These are phyloP conservation scores for Agrotis ipsilon DNA, from an alignment of 2,888 invertebrate species.

Conservation along the genomic window DNA sequence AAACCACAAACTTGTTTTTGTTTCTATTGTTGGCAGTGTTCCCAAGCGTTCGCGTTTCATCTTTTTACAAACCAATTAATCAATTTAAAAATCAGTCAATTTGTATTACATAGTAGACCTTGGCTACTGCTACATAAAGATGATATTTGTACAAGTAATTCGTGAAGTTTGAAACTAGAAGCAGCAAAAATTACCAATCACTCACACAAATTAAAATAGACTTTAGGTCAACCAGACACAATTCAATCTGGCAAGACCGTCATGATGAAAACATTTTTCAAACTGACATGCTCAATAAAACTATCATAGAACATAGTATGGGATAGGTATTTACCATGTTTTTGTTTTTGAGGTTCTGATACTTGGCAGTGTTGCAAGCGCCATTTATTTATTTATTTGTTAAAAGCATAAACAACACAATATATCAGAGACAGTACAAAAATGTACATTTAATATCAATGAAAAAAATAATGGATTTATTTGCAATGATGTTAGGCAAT, in stretches of 20 bases:
- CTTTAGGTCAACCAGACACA: neutral
- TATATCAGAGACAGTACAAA: too few relatives aligned
- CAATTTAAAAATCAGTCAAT: conserved; percentile 8
- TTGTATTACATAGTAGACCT: neutral
- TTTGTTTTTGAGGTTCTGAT: too few relatives aligned
- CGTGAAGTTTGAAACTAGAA: neutral
- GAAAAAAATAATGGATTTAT: too few relatives aligned
- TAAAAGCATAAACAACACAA: too few relatives aligned
- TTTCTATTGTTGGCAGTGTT: neutral
- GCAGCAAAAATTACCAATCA: neutral
- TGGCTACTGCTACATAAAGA: neutral
- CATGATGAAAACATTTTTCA: neutral
- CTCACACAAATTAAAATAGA: conserved; percentile 15
- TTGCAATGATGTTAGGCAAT: too few relatives aligned
- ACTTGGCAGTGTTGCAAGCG: too few relatives aligned
- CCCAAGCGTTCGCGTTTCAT: neutral
- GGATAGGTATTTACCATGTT: too few relatives aligned
- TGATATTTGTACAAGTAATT: conserved; percentile 18
- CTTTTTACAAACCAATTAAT: neutral
- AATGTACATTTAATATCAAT: too few relatives aligned
- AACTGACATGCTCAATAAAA: too few relatives aligned
- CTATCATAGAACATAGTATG: too few relatives aligned
- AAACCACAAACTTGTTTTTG: neutral
- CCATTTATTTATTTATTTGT: too few relatives aligned
- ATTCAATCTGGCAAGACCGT: conserved; percentile 37